These are phyloP conservation scores for Cyclina sinensis DNA, from an alignment of 1,140 invertebrate species.

Conservation along the genomic window DNA sequence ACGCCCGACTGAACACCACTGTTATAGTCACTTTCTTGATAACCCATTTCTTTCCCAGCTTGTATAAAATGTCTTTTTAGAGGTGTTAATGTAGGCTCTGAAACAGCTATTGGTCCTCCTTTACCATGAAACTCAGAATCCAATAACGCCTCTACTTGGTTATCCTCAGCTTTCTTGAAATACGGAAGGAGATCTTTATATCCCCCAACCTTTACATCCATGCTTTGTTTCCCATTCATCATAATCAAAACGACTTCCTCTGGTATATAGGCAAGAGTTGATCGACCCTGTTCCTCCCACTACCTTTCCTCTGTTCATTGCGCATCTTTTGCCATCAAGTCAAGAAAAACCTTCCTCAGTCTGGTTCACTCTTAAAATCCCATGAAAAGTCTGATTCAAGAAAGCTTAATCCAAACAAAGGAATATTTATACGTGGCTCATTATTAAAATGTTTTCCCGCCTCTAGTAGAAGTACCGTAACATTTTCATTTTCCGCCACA, in stretches of 20 bases:
- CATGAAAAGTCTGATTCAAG: conserved; percentile 90
- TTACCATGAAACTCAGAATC: conserved; percentile 1
- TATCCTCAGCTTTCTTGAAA: conserved; percentile 48
- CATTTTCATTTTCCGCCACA: conserved; percentile 91
- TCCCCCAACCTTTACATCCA: conserved; percentile 96
- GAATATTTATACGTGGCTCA: conserved; percentile 89
- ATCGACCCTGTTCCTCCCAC: conserved; percentile 94
- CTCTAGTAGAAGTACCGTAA: conserved; percentile 94
- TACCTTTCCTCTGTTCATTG: conserved; percentile 71
- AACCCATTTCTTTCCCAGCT: conserved; percentile 57
- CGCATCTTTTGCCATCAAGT: conserved; percentile 92
- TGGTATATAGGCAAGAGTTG: conserved; percentile 97
- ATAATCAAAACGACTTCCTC: conserved; percentile 97
- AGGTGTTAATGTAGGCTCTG: background rate
- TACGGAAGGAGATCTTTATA: conserved; percentile 94
- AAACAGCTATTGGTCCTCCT: background rate
- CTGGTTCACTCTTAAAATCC: conserved; percentile 96
- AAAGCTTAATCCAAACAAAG: background rate
- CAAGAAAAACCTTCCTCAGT: conserved; percentile 88
- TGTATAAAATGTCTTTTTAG: background rate
- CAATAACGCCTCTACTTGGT: background rate
- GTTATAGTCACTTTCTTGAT: conserved; percentile 70
- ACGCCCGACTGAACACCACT: conserved; percentile 62
- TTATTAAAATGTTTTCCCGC: conserved; percentile 96
- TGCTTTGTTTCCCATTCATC: conserved; percentile 93